Base-by-base conservation (phyloP, 2,888 invertebrate genomes). In the Drosophila quinaria region DNA sequence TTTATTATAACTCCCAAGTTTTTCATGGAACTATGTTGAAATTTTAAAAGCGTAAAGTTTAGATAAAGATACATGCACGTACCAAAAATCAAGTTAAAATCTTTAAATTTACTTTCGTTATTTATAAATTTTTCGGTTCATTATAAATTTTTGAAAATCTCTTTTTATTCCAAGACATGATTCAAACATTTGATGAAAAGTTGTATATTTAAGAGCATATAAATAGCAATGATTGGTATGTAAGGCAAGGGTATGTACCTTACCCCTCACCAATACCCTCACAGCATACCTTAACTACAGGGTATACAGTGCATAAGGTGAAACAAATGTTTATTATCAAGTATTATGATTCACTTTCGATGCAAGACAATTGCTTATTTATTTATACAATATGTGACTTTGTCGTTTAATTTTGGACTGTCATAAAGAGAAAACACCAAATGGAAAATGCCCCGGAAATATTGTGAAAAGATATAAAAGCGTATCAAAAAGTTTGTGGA, bases 401-500 rank as follows among this genome's bases (percentile, higher is more conserved):
- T 56, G 42, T 15, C 33, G 44, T 56, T 56, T 56, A 56, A 11
- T 35, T 55, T 31, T 31, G 33, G 13, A 6, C 22, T 44, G 44
- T 56, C 44, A 44, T 56, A 44, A 56, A 55, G 44, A 42, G 31
- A 17, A 17, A 44, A 44, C 19, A 22, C 35, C 22, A 35, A 51
- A 51, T 33, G 49, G 31, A 31, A 17, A 33, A 31, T 8, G 33
- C n/a, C 50, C 33, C 33, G 33, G 19, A 17, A 49, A 49, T 11
- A 33, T 50, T 50, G 33, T 11, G 44, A 33, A 33, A 17, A 19
- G 15, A 31, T 41, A 19, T 11, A n/a, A 35, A 17, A 41, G 41
- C 19, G 54, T 42, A 19, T 42, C 25, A 42, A 41, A 55, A 31
- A 33, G 42, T 29, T 55, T 54, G 52, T 19, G 54, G 41, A 41